These are phyloP conservation scores for Rissa tridactyla DNA, from an alignment of 2,113 vertebrate species.

Conservation along the genomic window DNA sequence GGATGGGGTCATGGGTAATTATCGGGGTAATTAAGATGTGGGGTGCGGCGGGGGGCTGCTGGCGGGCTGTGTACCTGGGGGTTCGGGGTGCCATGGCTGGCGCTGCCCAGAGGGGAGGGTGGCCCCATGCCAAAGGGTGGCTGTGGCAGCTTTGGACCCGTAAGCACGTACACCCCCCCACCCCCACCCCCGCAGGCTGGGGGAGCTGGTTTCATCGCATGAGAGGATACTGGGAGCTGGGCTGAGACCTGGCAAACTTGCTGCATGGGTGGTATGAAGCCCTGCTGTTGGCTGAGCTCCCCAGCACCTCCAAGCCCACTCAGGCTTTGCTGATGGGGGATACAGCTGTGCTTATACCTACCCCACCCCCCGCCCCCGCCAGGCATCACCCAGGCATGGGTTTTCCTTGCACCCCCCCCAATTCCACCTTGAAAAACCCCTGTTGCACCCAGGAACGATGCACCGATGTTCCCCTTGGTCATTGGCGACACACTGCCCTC, in stretches of 20 bases:
- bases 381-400: too few species aligned
- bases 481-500: background rate
- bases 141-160: background rate
- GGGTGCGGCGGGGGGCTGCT: background rate
- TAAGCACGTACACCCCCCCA: background rate
- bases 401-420: background rate
- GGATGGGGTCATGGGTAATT: background rate
- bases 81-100: rapidly evolving
- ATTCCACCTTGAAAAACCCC: background rate
- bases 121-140: background rate
- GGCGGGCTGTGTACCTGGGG: rapidly evolving
- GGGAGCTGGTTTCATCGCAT: background rate
- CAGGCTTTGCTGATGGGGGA: background rate
- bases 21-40: background rate
- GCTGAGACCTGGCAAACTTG: background rate
- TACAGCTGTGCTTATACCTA: rapidly evolving
- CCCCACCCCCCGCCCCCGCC: too few species aligned
- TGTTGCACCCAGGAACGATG: background rate
- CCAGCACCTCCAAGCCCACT: background rate
- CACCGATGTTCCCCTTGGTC: too few species aligned
- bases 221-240: background rate
- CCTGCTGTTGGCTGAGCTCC: background rate
- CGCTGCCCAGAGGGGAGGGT: background rate
- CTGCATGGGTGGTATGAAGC: background rate
- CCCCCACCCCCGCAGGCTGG: too few species aligned